These are phyloP conservation scores for Bombus pascuorum DNA, from an alignment of 1,140 invertebrate genomes.

Conservation along the genomic window DNA sequence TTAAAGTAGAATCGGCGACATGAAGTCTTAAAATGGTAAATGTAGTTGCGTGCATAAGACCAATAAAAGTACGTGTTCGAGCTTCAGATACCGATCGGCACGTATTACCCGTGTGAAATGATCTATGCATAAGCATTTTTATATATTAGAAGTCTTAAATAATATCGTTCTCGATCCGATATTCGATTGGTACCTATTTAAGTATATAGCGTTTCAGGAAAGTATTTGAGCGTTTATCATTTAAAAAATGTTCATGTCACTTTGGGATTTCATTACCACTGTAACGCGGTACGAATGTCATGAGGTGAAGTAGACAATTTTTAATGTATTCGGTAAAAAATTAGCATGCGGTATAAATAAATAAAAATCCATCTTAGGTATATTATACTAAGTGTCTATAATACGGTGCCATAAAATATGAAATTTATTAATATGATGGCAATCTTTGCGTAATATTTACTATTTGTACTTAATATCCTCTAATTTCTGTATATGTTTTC, in stretches of 20 bases:
- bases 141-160: not conserved
- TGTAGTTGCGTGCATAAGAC: not conserved
- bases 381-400: too few species aligned
- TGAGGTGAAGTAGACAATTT: too few species aligned
- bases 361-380: too few species aligned
- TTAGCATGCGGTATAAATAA: too few species aligned
- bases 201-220: not conserved
- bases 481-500: too few species aligned
- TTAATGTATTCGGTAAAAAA: too few species aligned
- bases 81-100: constrained; percentile 9
- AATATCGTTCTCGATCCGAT: not conserved
- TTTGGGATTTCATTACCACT: too few species aligned
- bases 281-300: too few species aligned
- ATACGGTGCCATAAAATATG: too few species aligned
- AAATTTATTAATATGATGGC: too few species aligned
- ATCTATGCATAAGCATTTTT: not conserved
- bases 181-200: not conserved
- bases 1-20: not conserved
- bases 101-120: not conserved
- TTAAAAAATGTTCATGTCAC: not conserved
- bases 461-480: too few species aligned
- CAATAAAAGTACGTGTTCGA: constrained; percentile 4
- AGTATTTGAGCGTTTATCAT: not conserved
- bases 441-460: too few species aligned
- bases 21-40: not conserved